Conservation (phyloP, 1,140 invertebrate species). For the Aphis craccivora region DNA sequence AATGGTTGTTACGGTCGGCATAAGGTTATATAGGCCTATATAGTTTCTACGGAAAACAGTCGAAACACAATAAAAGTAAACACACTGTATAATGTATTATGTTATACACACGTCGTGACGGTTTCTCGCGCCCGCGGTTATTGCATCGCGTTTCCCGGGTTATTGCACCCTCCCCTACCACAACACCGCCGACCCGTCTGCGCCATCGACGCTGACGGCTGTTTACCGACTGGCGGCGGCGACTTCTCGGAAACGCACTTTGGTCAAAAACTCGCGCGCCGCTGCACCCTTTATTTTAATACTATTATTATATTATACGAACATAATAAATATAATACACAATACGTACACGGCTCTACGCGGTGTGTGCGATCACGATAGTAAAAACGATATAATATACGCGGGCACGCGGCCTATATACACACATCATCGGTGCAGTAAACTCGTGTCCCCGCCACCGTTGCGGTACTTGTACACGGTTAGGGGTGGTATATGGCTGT, state of each 20-base stretch:
- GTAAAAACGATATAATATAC: slow-evolving; percentile 9
- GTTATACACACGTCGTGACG: background rate
- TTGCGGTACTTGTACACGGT: background rate
- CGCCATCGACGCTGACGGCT: background rate
- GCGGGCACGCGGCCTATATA: background rate
- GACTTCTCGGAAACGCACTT: slow-evolving; percentile 7
- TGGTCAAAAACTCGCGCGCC: background rate
- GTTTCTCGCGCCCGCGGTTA: background rate
- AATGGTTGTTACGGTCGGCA: too few species aligned
- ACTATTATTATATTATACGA: background rate
- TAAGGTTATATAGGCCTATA: background rate
- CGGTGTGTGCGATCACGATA: background rate
- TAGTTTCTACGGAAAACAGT: background rate
- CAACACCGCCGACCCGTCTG: background rate
- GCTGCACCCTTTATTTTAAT: background rate
- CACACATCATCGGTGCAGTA: background rate
- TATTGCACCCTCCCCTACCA: background rate
- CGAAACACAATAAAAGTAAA: background rate
- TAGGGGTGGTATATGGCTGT: background rate
- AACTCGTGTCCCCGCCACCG: background rate
- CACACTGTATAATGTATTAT: background rate
- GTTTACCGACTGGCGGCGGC: background rate
- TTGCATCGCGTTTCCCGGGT: slow-evolving; percentile 9
- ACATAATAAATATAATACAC: background rate
- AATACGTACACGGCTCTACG: background rate